Evolutionary conservation across 2,113 vertebrate species (phyloP), one percentile per base, ranked within the genome.

Genomic region (Speoplatyrhinus poulsoni): DNA sequence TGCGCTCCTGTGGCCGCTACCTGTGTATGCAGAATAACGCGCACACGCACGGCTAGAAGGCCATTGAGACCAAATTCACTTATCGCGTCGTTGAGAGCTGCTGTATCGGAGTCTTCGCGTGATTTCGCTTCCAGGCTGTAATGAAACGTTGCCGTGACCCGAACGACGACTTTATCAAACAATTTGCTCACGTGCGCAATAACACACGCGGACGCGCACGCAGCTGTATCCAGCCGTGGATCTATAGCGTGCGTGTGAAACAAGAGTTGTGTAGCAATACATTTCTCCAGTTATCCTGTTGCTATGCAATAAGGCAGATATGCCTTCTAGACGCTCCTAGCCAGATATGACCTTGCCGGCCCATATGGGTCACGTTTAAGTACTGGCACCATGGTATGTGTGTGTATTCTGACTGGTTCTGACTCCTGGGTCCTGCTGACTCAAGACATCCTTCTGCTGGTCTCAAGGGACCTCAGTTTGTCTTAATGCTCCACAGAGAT

Each of bases 1-100:
- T 82, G 73, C 77, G 84, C 85, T 88, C 80, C 71, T 80, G 85
- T 86, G 85, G 85, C 84, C 86, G 77, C 82, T 90, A 86, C 82
- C 85, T 90, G 85, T 85, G 79, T 77, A 83, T 80, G 82, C 82
- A 86, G 83, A 72, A 72, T 78, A 55, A 5, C 7, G 36, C 36
- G 36, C 36, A 41, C 6, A 12, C 13, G 13, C n/a, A 13, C 5
- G 52, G 12, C 52, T 52, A 4, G 12, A 52, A 52, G 15, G 15
- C 13, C 15, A 53, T 53, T 41, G 4, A 8, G 36, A 41, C 36
- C 5, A 8, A 0, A 6, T 41, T 41, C 36, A 41, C 36, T 41
- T 41, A 8, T 41, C 36, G 36, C 36, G 1, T 26, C 36, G 36
- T 41, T 41, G 36, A 41, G 36, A 41, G 36, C 36, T 8, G 36